phyloP scores from a whole-genome alignment of 2,888 invertebrate species.

The Epirrita christyi region DNA sequence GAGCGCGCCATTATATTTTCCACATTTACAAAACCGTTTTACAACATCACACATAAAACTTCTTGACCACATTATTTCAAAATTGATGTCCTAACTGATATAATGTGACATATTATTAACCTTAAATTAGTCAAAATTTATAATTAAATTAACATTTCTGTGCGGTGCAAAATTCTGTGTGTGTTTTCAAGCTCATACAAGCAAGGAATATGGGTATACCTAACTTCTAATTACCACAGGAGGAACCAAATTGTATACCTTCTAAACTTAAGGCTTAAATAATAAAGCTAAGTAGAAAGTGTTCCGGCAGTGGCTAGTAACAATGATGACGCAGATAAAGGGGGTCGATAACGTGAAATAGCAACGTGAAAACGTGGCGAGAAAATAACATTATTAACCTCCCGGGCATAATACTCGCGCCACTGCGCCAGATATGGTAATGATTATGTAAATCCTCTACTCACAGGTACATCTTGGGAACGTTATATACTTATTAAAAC shows the following conservation, averaged over 20 bases:
- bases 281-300: constrained; percentile 63
- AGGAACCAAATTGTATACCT: constrained; percentile 1
- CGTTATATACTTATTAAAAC: constrained; percentile 84
- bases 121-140: no score
- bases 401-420: constrained; percentile 83
- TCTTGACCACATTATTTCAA: no score
- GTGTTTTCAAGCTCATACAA: no score
- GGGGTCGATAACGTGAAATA: constrained; percentile 82
- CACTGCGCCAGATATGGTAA: constrained; percentile 85
- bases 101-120: no score
- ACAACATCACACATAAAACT: no score
- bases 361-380: constrained; percentile 83
- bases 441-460: constrained; percentile 84
- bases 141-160: no score
- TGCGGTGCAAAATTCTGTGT: no score
- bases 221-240: neutral
- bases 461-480: constrained; percentile 82
- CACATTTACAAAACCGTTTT: no score
- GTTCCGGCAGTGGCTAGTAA: constrained; percentile 77
- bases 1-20: no score
- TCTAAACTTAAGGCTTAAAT: constrained; percentile 32
- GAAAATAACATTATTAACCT: constrained; percentile 86
- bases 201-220: neutral
- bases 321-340: constrained; percentile 82
- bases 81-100: no score